Base-by-base conservation (phyloP, 2,888 invertebrate genomes). In the Crocallis elinguaria region DNA sequence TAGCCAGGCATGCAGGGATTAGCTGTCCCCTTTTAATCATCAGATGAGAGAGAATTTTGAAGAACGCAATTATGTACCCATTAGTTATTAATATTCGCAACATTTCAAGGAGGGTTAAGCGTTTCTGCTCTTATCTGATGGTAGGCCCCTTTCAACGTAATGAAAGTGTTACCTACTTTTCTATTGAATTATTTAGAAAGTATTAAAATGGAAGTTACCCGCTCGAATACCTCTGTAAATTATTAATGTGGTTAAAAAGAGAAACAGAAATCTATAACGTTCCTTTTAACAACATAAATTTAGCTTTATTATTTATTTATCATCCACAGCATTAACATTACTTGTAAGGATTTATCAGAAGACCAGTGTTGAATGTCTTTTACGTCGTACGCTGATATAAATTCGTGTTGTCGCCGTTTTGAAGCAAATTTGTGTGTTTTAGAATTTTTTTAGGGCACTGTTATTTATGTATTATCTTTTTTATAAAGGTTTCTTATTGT, bases 71-170 rank as follows among this genome's bases (percentile, higher is more conserved):
- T 79, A 78, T 71, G 60, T 54, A 55, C 60, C 69, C 69, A 78
- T 82, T 79, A 81, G 77, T 66, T 77, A 84, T 84, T 81, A 73
- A 69, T 64, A 65, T 64, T 71, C 60, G 66, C 65, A 55, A 63
- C 73, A 69, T 69, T 70, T 74, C 69, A 52, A 62, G 67, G 70
- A 71, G 77, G 77, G 78, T 72, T 77, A 69, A 75, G 56, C 60
- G 67, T 67, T 73, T 75, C 72, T 57, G 41, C 51, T 60, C 53
- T 66, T 74, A 72, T 74, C 73, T 67, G 70, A 75, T 75, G 64
- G 66, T 56, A 63, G 58, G 62, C 57, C 60, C 67, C 68, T 57
- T 62, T 59, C 51, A 51, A 49, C 53, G 49, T 65, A 64, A 69
- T 61, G 57, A 63, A 62, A 57, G 64, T 64, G 58, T 62, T 56